Conservation (phyloP, 2,797 vertebrate species). For the Centroberyx gerrardi region DNA sequence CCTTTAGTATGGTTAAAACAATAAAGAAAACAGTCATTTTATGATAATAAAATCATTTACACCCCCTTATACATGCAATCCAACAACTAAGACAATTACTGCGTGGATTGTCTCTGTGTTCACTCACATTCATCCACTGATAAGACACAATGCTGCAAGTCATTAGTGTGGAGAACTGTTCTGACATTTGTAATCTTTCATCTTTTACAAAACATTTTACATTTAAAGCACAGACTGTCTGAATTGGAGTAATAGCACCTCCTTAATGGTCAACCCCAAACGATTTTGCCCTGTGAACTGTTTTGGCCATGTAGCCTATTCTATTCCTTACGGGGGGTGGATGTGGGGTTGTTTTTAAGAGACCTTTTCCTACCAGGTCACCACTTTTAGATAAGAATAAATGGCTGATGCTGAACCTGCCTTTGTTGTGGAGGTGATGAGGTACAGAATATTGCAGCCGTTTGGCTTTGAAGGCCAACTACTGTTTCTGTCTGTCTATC, state of each 20-base stretch:
- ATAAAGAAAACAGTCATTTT: too few species aligned
- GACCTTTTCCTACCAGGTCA: constrained; percentile 9
- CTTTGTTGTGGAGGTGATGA: constrained; percentile 46
- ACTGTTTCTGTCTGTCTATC: constrained; percentile 24
- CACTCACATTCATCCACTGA: constrained; percentile 31
- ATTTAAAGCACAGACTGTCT: too few species aligned
- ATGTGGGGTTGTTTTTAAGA: constrained; percentile 39
- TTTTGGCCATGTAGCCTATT: constrained; percentile 47
- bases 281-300: constrained; percentile 26
- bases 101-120: constrained; percentile 9
- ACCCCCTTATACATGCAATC: constrained; percentile 2
- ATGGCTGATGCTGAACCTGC: constrained; percentile 8
- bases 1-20: too few species aligned
- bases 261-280: constrained; percentile 39
- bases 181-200: not conserved
- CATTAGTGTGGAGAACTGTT: constrained; percentile 3
- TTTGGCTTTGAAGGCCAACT: constrained; percentile 39
- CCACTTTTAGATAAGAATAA: constrained; percentile 32
- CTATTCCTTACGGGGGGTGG: constrained; percentile 39
- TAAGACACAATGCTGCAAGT: not conserved
- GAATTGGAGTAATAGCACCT: constrained; percentile 31
- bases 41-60: too few species aligned
- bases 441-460: constrained; percentile 42
- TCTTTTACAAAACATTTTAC: not conserved
- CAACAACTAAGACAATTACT: constrained; percentile 27